Percentiles rank a stretch among this genome's conserved stretches.
Evolutionary conservation across 2,888 invertebrate genomes (phyloP).

Genomic region (Folsomia candida): DNA sequence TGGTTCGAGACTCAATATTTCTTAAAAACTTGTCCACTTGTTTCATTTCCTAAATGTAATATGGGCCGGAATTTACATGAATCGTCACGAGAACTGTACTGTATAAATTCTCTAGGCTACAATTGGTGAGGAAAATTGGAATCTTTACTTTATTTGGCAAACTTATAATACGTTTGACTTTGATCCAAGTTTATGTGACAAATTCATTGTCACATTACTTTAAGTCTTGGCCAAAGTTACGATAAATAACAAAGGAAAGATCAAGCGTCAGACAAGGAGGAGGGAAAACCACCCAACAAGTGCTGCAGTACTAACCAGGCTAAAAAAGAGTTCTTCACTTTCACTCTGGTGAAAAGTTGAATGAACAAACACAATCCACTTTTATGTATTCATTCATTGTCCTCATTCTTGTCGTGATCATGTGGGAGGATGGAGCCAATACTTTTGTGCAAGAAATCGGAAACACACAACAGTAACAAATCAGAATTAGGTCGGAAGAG

Average conservation of each 20-base stretch:
- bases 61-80: too few relatives aligned
- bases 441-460: too few relatives aligned
- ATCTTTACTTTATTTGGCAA: not conserved
- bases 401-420: not conserved
- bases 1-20: too few relatives aligned
- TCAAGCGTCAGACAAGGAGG: not conserved
- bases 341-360: not conserved
- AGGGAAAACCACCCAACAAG: not conserved
- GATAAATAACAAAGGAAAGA: not conserved
- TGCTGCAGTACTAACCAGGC: not conserved
- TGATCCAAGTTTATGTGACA: not conserved
- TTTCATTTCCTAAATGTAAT: too few relatives aligned
- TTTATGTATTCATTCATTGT: not conserved
- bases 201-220: not conserved
- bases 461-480: too few relatives aligned
- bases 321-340: too few relatives aligned
- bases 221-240: not conserved
- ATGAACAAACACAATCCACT: too few relatives aligned
- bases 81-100: too few relatives aligned
- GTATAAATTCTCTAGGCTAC: too few relatives aligned
- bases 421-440: not conserved
- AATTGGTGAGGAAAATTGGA: not conserved
- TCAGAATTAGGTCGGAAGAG: too few relatives aligned
- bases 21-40: too few relatives aligned
- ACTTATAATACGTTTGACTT: not conserved